These are phyloP conservation scores for Lytechinus pictus DNA, from an alignment of 35 echinoderm and acorn worm species.

Conservation along the genomic window DNA sequence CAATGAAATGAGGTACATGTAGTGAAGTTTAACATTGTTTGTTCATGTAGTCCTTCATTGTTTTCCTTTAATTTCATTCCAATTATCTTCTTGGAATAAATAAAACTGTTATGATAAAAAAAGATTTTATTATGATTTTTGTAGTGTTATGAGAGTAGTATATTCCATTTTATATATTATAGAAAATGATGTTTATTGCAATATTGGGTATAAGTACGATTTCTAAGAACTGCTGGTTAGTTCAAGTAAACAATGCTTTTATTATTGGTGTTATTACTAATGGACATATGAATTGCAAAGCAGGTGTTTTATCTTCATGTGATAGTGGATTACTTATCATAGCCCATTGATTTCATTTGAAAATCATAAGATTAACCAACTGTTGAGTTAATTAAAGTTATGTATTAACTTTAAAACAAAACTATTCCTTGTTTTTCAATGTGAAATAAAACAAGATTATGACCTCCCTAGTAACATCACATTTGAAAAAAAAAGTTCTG, in stretches of 20 bases:
- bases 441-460: neutral
- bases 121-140: neutral
- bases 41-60: neutral
- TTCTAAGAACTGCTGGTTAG: conserved; percentile 15
- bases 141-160: neutral
- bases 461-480: neutral
- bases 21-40: neutral
- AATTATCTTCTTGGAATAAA: neutral
- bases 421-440: neutral
- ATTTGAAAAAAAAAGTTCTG: neutral
- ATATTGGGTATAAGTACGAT: neutral
- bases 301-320: neutral
- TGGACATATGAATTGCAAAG: neutral
- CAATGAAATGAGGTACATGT: neutral
- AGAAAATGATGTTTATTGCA: neutral
- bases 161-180: neutral
- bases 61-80: conserved; percentile 5
- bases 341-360: neutral
- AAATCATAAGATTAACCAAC: neutral
- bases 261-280: neutral
- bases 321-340: neutral
- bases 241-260: neutral
- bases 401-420: neutral
- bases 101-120: neutral
- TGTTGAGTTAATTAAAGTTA: neutral